Conservation (phyloP, 2,797 vertebrate species). For the Gastrophryne carolinensis region DNA sequence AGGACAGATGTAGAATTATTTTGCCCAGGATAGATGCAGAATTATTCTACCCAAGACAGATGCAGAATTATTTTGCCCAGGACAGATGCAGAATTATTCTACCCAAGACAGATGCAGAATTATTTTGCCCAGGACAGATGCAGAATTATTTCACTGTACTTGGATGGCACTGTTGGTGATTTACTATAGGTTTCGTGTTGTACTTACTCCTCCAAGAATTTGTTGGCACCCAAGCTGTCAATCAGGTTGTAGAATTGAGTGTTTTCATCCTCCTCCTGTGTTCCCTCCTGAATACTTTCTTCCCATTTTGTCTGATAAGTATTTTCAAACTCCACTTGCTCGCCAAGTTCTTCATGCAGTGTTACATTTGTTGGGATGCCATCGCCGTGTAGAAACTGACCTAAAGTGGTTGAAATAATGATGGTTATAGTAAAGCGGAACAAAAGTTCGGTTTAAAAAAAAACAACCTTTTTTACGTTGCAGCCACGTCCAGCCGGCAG, state of each 20-base stretch:
- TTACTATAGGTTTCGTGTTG: neutral
- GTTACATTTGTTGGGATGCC: slow-evolving; percentile 56
- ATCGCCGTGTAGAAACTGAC: slow-evolving; percentile 79
- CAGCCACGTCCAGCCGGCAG: too few species aligned
- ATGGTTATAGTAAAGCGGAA: neutral
- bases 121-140: too few species aligned
- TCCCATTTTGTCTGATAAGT: slow-evolving; percentile 69
- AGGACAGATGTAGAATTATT: too few species aligned
- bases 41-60: too few species aligned
- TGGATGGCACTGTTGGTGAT: neutral
- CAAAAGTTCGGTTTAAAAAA: neutral
- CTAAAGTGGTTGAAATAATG: slow-evolving; percentile 61
- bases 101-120: too few species aligned
- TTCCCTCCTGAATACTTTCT: slow-evolving; percentile 57
- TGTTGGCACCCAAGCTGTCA: slow-evolving; percentile 82
- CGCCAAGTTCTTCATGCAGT: slow-evolving; percentile 40
- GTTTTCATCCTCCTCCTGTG: slow-evolving; percentile 78
- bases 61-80: too few species aligned
- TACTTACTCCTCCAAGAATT: slow-evolving; percentile 85
- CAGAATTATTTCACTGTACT: too few species aligned
- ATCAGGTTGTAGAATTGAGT: slow-evolving; percentile 83
- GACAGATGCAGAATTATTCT: too few species aligned
- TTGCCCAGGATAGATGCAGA: too few species aligned
- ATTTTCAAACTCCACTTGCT: slow-evolving; percentile 59
- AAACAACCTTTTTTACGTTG: too few species aligned